Evolutionary conservation across 2,888 invertebrate genomes (phyloP), one percentile per base, ranked within the genome.

Genomic region (Artemia sinica): DNA sequence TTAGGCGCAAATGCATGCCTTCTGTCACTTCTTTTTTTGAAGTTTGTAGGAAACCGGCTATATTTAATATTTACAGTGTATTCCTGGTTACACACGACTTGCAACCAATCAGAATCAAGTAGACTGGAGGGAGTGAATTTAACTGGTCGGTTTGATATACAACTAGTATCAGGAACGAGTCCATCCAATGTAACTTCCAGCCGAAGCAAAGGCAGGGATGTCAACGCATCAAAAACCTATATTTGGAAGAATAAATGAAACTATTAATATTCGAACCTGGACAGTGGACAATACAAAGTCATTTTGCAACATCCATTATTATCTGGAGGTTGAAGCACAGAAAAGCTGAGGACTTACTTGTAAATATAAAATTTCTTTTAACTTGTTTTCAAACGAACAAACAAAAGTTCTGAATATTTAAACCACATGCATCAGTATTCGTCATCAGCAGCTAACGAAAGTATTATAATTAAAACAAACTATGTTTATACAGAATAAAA

Each of bases 1-100:
- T 86, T 84, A 0, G 91, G 89, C 71, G 91, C 86, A 71, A 86
- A 80, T n/a, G 88, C 89, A 74, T 80, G 80, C 49, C 83, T 83
- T 75, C 76, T 76, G 12, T 66, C 68, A 0, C 73, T 71, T 63
- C 68, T 67, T 52, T 66, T 50, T 18, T 66, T 50, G 50, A 18
- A 67, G 51, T 49, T n/a, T 66, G 12, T 13, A n/a, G 14, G 28
- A 11, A 14, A 41, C 9, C 9, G 9, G 9, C 63, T 71, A 12
- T 81, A 73, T 50, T 74, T 73, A 12, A 89, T 78, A 13, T 82
- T 77, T 13, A 89, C 76, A 0, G 85, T 85, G 77, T 88, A 91
- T 76, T 88, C 87, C 79, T 86, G 85, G 72, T 85, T 84, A 49
- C 85, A 84, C 74, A 85, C 84, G 65, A 88, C 78, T 10, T 80